A percentile compares a stretch with the other conserved stretches of the same genome.
Evolutionary conservation across 2,888 invertebrate species (phyloP).

Genomic region (Drosophila prostipennis): DNA sequence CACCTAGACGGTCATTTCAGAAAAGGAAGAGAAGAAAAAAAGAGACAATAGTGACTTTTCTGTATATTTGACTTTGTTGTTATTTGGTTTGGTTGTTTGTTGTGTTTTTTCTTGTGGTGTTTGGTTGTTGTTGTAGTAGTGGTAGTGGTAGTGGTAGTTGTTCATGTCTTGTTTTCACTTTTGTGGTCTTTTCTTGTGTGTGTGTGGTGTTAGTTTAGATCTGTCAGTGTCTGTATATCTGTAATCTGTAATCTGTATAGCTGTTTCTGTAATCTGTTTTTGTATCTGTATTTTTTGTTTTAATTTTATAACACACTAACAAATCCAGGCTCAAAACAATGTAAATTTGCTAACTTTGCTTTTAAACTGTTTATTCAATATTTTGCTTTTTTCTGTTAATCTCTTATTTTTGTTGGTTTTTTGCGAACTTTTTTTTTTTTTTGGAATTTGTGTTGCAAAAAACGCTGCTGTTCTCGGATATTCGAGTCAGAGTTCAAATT

Average conservation of each 20-base stretch:
- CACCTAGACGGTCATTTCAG: constrained; percentile 84
- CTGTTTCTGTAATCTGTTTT: constrained; percentile 15
- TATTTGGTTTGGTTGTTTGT: constrained; percentile 33
- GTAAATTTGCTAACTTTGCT: constrained; percentile 56
- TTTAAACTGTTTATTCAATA: constrained; percentile 9
- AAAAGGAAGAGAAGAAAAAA: constrained; percentile 85
- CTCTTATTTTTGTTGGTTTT: not conserved
- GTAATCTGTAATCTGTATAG: not conserved
- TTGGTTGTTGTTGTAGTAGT: constrained; percentile 33
- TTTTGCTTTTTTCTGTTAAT: constrained; percentile 26
- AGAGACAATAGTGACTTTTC: constrained; percentile 85
- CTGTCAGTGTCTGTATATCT: constrained; percentile 23
- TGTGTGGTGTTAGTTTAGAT: constrained; percentile 6
- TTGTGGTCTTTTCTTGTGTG: not conserved
- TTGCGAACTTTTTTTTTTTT: not conserved
- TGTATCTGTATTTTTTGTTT: constrained; percentile 48
- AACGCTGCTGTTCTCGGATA: constrained; percentile 30
- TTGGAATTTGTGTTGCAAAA: constrained; percentile 19
- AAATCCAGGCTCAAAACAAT: constrained; percentile 83
- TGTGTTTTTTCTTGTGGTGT: constrained; percentile 35
- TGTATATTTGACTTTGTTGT: constrained; percentile 81
- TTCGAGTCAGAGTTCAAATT: constrained; percentile 43
- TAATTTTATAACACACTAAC: constrained; percentile 81
- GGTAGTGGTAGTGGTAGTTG: constrained; percentile 34
- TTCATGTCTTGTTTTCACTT: constrained; percentile 12